These are phyloP conservation scores for Brachynemurus nebulosus DNA, from an alignment of 2,888 invertebrate species.

Conservation along the genomic window DNA sequence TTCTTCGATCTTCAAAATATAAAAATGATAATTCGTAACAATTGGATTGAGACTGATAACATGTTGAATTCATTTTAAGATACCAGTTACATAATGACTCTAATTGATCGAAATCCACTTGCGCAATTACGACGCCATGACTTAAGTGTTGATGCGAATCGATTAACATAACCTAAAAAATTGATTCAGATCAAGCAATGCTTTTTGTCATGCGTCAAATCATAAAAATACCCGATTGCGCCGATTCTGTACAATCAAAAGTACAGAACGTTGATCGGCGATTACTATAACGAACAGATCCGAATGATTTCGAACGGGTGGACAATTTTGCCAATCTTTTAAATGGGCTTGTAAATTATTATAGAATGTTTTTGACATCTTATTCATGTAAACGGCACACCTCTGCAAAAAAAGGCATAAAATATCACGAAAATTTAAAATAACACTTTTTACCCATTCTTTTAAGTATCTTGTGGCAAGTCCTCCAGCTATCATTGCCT, in stretches of 20 bases:
- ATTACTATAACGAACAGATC: slow-evolving; percentile 37
- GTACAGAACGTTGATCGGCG: slow-evolving; percentile 35
- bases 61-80: slow-evolving; percentile 28
- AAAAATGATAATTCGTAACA: slow-evolving; percentile 37
- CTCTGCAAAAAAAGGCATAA: slow-evolving; percentile 26
- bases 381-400: slow-evolving; percentile 33
- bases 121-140: slow-evolving; percentile 36
- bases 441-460: slow-evolving; percentile 28
- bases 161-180: slow-evolving; percentile 34
- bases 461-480: slow-evolving; percentile 25
- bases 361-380: slow-evolving; percentile 30
- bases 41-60: slow-evolving; percentile 30
- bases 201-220: no score
- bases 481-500: slow-evolving; percentile 34
- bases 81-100: slow-evolving; percentile 35
- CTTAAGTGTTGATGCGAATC: slow-evolving; percentile 35
- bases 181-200: not conserved
- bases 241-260: slow-evolving; percentile 35
- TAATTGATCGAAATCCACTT: slow-evolving; percentile 28
- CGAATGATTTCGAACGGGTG: slow-evolving; percentile 22
- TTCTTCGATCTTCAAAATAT: slow-evolving; percentile 20
- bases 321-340: slow-evolving; percentile 31
- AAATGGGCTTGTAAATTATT: slow-evolving; percentile 31
- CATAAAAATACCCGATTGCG: slow-evolving; percentile 30
- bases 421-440: not conserved